phyloP scores from a whole-genome alignment of 1,140 invertebrate genomes.

The Drosophila sucinea region DNA sequence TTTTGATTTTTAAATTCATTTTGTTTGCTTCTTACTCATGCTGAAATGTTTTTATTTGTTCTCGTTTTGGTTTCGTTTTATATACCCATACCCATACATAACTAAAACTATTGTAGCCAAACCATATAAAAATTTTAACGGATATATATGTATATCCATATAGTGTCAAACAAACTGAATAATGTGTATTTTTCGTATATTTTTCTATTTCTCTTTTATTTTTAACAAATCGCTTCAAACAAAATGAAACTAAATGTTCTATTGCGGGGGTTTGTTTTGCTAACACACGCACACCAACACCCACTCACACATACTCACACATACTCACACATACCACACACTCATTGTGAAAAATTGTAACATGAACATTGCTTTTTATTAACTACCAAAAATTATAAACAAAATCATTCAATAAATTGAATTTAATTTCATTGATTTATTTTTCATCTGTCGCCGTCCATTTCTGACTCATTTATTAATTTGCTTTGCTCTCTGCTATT shows the following conservation, averaged over 20 bases:
- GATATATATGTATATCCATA: slow-evolving; percentile 37
- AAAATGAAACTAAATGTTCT: slow-evolving; percentile 71
- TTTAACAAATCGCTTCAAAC: slow-evolving; percentile 71
- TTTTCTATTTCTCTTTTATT: slow-evolving; percentile 79
- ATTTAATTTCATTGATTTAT: slow-evolving; percentile 29
- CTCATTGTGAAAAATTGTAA: slow-evolving; percentile 61
- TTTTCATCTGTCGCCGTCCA: slow-evolving; percentile 42
- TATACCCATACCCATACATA: slow-evolving; percentile 34
- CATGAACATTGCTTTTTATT: slow-evolving; percentile 54
- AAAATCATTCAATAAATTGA: slow-evolving; percentile 25
- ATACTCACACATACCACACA: slow-evolving; percentile 24
- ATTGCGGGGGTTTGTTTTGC: slow-evolving; percentile 75
- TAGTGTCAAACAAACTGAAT: slow-evolving; percentile 73
- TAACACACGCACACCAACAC: slow-evolving; percentile 49
- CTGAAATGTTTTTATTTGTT: slow-evolving; percentile 21
- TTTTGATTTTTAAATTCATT: slow-evolving; percentile 30
- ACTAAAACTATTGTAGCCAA: slow-evolving; percentile 50
- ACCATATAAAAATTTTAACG: slow-evolving; percentile 30
- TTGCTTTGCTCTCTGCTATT: slow-evolving; percentile 23
- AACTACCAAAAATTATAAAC: slow-evolving; percentile 43
- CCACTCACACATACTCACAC: slow-evolving; percentile 18
- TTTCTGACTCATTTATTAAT: slow-evolving; percentile 9
- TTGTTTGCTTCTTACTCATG: slow-evolving; percentile 55
- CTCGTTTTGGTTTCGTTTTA: slow-evolving; percentile 27
- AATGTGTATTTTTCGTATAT: slow-evolving; percentile 78